Percentiles rank a stretch among this genome's conserved stretches.
phyloP scores from a whole-genome alignment of 1,140 invertebrate species.

The Atopsyche davidsoni region DNA sequence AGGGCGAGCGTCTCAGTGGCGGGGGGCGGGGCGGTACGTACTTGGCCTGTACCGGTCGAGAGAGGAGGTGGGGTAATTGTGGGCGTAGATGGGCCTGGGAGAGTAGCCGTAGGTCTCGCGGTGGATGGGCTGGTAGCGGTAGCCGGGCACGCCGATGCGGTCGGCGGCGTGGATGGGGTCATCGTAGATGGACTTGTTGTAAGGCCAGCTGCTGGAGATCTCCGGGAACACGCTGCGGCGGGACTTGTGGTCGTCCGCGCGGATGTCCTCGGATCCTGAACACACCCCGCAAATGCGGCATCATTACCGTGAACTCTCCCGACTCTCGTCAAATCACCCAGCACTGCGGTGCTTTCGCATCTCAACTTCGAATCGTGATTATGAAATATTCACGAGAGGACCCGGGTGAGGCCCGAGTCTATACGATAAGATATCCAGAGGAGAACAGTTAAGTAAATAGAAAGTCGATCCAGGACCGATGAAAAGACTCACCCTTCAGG shows the following conservation, averaged over 20 bases:
- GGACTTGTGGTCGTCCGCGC: conserved; percentile 69
- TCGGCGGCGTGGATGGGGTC: conserved; percentile 71
- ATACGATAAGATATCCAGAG: no score
- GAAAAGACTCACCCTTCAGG: conserved; percentile 69
- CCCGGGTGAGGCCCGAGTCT: no score
- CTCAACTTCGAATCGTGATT: no score
- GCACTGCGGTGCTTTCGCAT: no score
- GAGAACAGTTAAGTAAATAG: no score
- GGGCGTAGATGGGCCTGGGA: conserved; percentile 76
- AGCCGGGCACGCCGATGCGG: conserved; percentile 76
- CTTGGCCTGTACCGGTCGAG: conserved; percentile 75
- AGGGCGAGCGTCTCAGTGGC: conserved; percentile 9
- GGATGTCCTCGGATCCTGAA: conserved; percentile 82
- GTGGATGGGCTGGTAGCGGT: conserved; percentile 82
- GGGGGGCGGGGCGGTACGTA: conserved; percentile 53
- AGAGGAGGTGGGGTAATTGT: conserved; percentile 66
- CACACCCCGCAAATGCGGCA: no score
- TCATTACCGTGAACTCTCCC: no score
- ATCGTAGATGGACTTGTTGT: conserved; percentile 78
- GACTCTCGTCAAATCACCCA: no score
- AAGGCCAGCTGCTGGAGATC: conserved; percentile 61
- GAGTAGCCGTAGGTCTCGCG: conserved; percentile 83
- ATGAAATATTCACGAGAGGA: no score
- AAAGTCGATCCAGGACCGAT: no score
- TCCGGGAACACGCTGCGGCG: conserved; percentile 67